A percentile compares a stretch with the other conserved stretches of the same genome.
phyloP scores from a whole-genome alignment of 2,113 vertebrate genomes.

The Salvelinus fontinalis region DNA sequence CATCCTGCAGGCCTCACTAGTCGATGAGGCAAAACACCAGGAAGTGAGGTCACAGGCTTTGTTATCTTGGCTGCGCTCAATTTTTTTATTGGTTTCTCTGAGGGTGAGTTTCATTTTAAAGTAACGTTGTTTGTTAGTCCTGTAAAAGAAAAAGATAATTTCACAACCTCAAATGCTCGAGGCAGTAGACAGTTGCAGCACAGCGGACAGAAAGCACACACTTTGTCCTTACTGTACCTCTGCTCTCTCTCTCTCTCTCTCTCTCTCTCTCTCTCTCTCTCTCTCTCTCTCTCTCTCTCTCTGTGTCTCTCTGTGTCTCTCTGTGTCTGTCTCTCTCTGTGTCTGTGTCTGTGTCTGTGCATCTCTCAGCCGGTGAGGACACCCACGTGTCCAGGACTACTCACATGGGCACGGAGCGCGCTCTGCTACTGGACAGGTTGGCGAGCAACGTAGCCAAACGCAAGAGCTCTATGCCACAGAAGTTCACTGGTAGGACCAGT shows the following conservation, averaged over 20 bases:
- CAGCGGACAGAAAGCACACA: background rate
- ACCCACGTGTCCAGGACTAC: constrained; percentile 75
- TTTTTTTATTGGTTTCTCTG: constrained; percentile 33
- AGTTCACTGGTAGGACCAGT: constrained; percentile 89
- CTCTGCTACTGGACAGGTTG: constrained; percentile 89
- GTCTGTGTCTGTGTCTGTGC: background rate
- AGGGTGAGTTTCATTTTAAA: background rate
- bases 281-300: constrained; percentile 12
- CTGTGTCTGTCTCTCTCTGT: background rate
- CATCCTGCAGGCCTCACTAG: constrained; percentile 25
- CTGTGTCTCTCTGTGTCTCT: too few species aligned
- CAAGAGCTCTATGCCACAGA: constrained; percentile 96
- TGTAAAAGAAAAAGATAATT: background rate
- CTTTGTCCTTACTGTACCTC: background rate
- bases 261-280: constrained; percentile 8
- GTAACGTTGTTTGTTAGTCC: constrained; percentile 10
- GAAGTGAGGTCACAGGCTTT: constrained; percentile 60
- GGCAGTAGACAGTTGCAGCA: constrained; percentile 18
- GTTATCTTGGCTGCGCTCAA: constrained; percentile 43
- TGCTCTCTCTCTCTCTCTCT: background rate
- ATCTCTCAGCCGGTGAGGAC: constrained; percentile 67
- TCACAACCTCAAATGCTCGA: constrained; percentile 6
- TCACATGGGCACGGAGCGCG: constrained; percentile 89
- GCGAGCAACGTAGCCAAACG: constrained; percentile 94
- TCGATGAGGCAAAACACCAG: constrained; percentile 43